These are phyloP conservation scores for Brachypteracias leptosomus DNA, from an alignment of 2,113 vertebrate genomes.

Conservation along the genomic window DNA sequence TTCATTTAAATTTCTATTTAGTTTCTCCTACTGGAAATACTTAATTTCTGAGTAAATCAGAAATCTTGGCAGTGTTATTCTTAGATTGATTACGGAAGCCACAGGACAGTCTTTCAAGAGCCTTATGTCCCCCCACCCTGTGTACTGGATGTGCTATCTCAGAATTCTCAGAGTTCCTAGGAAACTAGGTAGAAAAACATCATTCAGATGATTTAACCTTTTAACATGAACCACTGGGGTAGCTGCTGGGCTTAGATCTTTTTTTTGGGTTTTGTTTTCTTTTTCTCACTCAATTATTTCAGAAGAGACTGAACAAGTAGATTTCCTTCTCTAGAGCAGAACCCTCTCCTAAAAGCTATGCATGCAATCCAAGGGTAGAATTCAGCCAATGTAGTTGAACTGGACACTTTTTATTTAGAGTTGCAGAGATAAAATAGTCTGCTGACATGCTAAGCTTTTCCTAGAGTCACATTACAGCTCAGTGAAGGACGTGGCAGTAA, in stretches of 20 bases:
- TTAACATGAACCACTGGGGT: not conserved
- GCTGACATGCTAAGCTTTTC: slow-evolving; percentile 46
- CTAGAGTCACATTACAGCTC: slow-evolving; percentile 57
- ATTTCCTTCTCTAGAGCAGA: not conserved
- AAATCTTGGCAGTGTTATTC: not conserved
- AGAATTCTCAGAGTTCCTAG: not conserved
- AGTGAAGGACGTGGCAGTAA: slow-evolving; percentile 51
- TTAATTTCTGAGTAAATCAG: not conserved
- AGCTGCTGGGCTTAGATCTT: not conserved
- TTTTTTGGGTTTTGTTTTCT: not conserved
- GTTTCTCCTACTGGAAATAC: not conserved
- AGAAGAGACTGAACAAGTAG: not conserved
- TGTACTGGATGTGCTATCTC: not conserved
- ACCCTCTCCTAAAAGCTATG: not conserved
- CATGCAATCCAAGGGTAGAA: not conserved
- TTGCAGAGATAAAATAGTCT: slow-evolving; percentile 25
- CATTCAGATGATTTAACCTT: not conserved
- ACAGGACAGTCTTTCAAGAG: not conserved
- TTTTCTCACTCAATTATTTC: not conserved
- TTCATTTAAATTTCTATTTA: not conserved
- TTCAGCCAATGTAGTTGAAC: not conserved
- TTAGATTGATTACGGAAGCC: not conserved
- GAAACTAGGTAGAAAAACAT: not conserved
- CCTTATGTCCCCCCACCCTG: rapidly evolving
- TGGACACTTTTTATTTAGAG: slow-evolving; percentile 59